Conservation (phyloP, 2,113 vertebrate species). For the Canis aureus region DNA sequence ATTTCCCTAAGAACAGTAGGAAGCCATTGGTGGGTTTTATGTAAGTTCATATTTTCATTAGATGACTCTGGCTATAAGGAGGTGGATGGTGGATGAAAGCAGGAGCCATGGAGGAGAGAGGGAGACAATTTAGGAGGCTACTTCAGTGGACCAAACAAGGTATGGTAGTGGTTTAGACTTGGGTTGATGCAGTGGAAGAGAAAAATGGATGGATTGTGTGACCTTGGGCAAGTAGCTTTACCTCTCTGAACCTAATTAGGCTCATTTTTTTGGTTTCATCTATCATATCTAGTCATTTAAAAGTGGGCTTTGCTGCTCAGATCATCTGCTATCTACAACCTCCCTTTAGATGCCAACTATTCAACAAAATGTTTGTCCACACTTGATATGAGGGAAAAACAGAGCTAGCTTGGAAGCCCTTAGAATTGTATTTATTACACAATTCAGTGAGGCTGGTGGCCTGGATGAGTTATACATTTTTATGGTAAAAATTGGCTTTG, state of each 20-base stretch:
- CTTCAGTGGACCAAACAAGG: not conserved
- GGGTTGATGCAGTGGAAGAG: not conserved
- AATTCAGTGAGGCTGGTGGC: not conserved
- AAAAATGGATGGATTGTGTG: not conserved
- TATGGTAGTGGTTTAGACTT: not conserved
- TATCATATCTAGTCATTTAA: not conserved
- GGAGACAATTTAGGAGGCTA: not conserved
- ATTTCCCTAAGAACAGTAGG: not conserved
- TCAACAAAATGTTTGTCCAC: not conserved
- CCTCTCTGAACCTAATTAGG: not conserved
- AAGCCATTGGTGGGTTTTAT: not conserved
- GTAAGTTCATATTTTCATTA: not conserved
- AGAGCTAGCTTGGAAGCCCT: not conserved
- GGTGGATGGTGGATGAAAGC: not conserved
- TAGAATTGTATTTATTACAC: not conserved
- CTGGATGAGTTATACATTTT: not conserved
- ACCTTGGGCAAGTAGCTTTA: not conserved
- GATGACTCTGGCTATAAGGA: not conserved
- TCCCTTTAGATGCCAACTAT: constrained; percentile 1
- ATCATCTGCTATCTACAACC: not conserved
- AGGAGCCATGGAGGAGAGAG: not conserved
- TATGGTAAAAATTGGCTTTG: constrained; percentile 12
- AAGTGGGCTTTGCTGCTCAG: not conserved
- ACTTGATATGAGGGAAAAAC: not conserved
- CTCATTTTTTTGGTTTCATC: not conserved